A percentile compares a stretch with the other conserved stretches of the same genome.
These are phyloP conservation scores for Tachina fera DNA, from an alignment of 2,888 invertebrate genomes.

Conservation along the genomic window DNA sequence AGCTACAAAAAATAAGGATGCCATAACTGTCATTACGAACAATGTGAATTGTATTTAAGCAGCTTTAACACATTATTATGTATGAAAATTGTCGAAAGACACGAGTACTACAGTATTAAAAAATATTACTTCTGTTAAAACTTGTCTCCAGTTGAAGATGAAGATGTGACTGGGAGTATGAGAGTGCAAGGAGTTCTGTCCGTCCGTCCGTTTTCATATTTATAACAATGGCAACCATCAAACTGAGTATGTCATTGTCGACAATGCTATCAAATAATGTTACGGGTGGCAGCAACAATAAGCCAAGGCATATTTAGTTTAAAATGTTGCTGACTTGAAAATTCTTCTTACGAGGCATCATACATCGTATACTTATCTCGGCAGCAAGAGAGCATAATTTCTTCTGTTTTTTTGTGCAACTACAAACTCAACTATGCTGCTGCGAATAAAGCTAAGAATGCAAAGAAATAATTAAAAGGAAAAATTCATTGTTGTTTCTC, in stretches of 20 bases:
- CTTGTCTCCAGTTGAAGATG: conserved; percentile 8
- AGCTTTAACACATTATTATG: conserved; percentile 38
- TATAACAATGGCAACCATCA: conserved; percentile 63
- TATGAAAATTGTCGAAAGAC: conserved; percentile 47
- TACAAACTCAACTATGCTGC: conserved; percentile 31
- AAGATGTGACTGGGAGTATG: neutral
- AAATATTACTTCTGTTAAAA: conserved; percentile 35
- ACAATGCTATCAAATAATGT: conserved; percentile 64
- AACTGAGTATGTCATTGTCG: conserved; percentile 68
- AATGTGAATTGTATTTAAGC: conserved; percentile 36
- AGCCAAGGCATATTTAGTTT: conserved; percentile 59
- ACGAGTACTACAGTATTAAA: conserved; percentile 40
- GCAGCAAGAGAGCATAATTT: conserved; percentile 32
- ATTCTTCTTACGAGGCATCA: conserved; percentile 17
- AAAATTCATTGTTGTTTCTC: conserved; percentile 46
- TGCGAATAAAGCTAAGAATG: neutral
- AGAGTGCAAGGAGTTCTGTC: neutral
- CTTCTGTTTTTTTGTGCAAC: conserved; percentile 7
- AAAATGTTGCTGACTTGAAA: conserved; percentile 67
- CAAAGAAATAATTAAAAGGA: neutral
- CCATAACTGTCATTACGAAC: conserved; percentile 52
- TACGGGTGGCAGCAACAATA: conserved; percentile 52
- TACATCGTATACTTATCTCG: conserved; percentile 1
- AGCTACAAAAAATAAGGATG: conserved; percentile 13
- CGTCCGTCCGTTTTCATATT: neutral